Evolutionary conservation across 2,113 vertebrate genomes (phyloP).

Genomic region (Numenius arquata): DNA sequence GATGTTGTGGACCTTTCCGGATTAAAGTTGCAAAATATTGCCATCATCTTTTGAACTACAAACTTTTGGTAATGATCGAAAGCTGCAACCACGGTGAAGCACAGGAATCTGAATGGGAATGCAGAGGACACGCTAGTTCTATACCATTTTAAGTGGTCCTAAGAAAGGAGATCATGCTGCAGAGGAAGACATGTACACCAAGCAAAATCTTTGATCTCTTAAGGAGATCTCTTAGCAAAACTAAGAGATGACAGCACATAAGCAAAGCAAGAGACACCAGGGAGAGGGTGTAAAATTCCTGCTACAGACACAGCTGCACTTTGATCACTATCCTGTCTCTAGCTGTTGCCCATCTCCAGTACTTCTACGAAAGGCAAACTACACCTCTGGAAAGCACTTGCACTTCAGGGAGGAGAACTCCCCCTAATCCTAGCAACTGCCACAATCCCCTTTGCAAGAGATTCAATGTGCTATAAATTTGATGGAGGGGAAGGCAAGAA

Average conservation of each 20-base stretch:
- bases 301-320: background rate
- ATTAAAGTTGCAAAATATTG: background rate
- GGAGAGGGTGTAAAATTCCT: background rate
- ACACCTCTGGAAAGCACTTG: background rate
- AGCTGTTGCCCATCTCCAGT: background rate
- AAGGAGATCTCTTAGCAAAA: background rate
- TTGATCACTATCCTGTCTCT: background rate
- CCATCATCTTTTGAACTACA: background rate
- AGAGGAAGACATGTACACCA: background rate
- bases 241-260: background rate
- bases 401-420: background rate
- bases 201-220: background rate
- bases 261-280: background rate
- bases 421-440: background rate
- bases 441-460: background rate
- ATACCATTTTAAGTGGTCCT: background rate
- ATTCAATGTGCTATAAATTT: background rate
- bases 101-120: background rate
- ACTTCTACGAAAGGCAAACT: background rate
- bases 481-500: background rate
- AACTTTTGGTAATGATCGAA: background rate
- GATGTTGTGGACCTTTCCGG: background rate
- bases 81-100: background rate
- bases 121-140: accelerated
- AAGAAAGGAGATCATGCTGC: background rate